A percentile compares a stretch with the other conserved stretches of the same genome.
Conservation (phyloP, 2,888 invertebrate genomes). For the Myopa tessellatipennis region DNA sequence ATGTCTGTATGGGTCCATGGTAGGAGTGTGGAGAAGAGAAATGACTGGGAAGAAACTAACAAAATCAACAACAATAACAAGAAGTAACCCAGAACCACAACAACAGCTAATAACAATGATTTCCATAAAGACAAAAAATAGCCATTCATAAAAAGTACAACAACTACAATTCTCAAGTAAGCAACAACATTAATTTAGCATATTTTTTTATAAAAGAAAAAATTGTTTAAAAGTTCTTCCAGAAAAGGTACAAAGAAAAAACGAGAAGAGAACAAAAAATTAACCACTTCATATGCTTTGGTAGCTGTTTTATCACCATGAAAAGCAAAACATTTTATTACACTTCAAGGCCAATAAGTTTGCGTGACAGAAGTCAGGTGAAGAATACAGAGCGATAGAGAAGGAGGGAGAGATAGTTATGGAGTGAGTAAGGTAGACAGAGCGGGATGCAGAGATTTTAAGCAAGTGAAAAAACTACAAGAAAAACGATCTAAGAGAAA, state of each 20-base stretch:
- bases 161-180: not conserved
- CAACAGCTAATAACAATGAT: not conserved
- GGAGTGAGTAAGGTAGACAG: no score
- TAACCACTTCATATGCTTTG: not conserved
- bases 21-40: not conserved
- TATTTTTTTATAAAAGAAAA: not conserved
- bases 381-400: no score
- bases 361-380: no score
- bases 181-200: slow-evolving; percentile 6
- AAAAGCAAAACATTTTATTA: no score
- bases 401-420: no score
- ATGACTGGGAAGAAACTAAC: not conserved
- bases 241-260: no score
- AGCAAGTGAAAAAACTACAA: no score
- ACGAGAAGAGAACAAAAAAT: not conserved
- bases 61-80: slow-evolving; percentile 11
- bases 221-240: no score
- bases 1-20: not conserved
- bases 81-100: not conserved
- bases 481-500: no score
- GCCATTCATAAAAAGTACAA: not conserved
- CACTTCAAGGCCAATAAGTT: no score
- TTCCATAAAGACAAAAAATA: not conserved
- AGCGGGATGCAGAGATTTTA: no score
- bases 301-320: no score